A percentile compares a stretch with the other conserved stretches of the same genome.
Evolutionary conservation across 2,888 invertebrate species (phyloP).

Genomic region (Cordilura impudica): DNA sequence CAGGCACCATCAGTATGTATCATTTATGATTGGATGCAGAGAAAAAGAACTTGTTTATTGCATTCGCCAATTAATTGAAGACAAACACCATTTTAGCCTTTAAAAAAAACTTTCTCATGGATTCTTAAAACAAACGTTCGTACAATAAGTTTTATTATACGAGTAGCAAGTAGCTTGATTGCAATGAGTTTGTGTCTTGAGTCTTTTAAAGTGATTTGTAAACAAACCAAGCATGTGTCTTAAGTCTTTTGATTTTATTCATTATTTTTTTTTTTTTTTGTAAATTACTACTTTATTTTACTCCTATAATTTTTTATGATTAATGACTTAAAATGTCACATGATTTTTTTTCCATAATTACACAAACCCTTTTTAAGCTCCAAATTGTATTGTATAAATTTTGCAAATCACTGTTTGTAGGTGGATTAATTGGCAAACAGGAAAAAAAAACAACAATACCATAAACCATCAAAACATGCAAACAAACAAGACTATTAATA

Average conservation of each 20-base stretch:
- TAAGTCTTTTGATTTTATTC: conserved; percentile 29
- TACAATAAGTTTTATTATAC: not conserved
- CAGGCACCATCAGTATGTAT: conserved; percentile 26
- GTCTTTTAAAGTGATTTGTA: conserved; percentile 6
- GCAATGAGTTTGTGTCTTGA: conserved; percentile 21
- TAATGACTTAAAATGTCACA: conserved; percentile 25
- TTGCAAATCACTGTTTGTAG: conserved; percentile 54
- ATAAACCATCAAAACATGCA: conserved; percentile 34
- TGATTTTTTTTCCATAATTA: conserved; percentile 13
- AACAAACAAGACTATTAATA: conserved; percentile 22
- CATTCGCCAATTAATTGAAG: not conserved
- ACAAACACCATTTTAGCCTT: conserved; percentile 17
- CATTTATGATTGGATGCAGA: conserved; percentile 30
- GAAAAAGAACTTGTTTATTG: conserved; percentile 1
- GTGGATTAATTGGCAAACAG: conserved; percentile 53
- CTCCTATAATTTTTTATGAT: conserved; percentile 20
- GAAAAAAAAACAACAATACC: conserved; percentile 10
- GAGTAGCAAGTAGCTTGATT: not conserved
- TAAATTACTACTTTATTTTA: too few relatives aligned
- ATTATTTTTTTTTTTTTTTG: not conserved
- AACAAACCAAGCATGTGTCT: conserved; percentile 25
- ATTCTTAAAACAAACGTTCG: not conserved
- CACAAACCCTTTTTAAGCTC: not conserved
- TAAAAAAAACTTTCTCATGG: not conserved
- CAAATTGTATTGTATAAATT: conserved; percentile 1